A percentile compares a stretch with the other conserved stretches of the same genome.
These are phyloP conservation scores for Cranoglanis bouderius DNA, from an alignment of 2,113 vertebrate species.

Conservation along the genomic window DNA sequence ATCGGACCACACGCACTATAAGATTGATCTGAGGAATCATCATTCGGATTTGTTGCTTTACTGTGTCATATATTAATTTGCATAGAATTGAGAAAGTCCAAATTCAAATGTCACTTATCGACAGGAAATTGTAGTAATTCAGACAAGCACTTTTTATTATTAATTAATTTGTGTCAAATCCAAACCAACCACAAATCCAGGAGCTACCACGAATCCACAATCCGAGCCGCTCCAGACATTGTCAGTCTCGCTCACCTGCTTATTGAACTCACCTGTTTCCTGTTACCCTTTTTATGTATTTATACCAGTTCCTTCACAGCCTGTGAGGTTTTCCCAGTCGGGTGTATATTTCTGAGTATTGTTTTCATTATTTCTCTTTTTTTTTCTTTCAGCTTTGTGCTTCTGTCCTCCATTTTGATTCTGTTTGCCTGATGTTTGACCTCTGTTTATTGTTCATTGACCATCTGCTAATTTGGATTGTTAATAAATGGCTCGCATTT, in stretches of 20 bases:
- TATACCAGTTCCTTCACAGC: background rate
- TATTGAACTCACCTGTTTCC: background rate
- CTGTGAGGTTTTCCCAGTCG: background rate
- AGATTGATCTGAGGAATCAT: background rate
- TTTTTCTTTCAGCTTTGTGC: background rate
- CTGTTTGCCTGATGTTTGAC: background rate
- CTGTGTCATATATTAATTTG: background rate
- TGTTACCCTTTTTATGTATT: background rate
- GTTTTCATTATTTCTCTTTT: background rate
- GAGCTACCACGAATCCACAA: background rate
- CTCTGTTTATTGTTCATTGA: background rate
- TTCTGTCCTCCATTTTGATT: background rate
- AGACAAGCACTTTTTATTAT: background rate
- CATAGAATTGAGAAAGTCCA: background rate
- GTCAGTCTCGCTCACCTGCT: background rate
- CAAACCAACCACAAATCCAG: background rate
- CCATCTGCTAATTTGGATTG: background rate
- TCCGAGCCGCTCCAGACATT: too few relatives aligned
- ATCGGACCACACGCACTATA: background rate
- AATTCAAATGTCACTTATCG: background rate
- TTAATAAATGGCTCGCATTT: background rate
- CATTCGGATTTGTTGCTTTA: background rate
- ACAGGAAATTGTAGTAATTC: too few relatives aligned
- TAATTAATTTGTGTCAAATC: background rate
- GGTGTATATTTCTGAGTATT: background rate